Conservation (phyloP, 2,113 vertebrate genomes). For the Erythrocercus mccallii region DNA sequence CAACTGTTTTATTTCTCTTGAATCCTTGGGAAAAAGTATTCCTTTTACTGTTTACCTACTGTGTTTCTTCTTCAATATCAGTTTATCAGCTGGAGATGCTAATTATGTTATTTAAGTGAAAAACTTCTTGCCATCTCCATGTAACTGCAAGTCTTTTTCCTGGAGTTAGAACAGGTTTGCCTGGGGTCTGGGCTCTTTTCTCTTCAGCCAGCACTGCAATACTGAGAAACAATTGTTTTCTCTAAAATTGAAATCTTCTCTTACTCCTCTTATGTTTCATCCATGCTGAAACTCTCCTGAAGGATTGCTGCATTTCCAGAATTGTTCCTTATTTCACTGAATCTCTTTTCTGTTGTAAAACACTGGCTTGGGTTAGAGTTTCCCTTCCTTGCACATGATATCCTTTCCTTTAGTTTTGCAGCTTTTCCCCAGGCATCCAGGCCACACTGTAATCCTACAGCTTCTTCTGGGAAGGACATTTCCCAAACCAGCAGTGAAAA, state of each 20-base stretch:
- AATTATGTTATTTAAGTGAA: background rate
- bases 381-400: background rate
- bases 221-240: background rate
- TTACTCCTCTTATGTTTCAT: background rate
- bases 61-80: background rate
- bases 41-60: background rate
- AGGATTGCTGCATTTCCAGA: background rate
- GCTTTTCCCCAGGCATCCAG: background rate
- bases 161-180: background rate
- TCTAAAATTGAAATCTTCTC: background rate
- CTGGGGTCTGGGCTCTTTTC: background rate
- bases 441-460: fast-evolving
- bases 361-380: background rate
- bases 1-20: background rate
- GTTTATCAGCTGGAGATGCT: background rate
- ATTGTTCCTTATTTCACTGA: background rate
- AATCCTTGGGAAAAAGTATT: background rate
- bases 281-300: background rate
- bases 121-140: background rate
- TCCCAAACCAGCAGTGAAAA: background rate
- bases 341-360: background rate
- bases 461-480: background rate
- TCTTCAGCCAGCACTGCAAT: background rate
- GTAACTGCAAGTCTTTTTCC: background rate
- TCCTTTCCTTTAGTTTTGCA: background rate